Evolutionary conservation across 1,140 invertebrate species (phyloP), one percentile per base, ranked within the genome.

Genomic region (Nebria ingens): DNA sequence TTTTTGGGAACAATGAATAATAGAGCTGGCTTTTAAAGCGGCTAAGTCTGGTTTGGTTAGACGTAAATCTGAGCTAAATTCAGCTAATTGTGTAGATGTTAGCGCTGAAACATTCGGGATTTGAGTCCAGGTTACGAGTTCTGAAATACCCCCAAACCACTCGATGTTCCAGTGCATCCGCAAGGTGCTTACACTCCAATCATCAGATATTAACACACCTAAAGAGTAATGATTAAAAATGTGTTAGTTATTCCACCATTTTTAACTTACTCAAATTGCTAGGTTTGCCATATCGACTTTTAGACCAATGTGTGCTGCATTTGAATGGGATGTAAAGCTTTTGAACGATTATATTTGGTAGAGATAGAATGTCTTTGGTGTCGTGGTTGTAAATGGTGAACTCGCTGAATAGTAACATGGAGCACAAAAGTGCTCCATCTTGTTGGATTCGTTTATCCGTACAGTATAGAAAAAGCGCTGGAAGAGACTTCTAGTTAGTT

Each of bases 381-480:
- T 68, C 61, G 40, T 63, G 62, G 29, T 55, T 61, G 53, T 67
- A 72, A 23, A 71, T 63, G 2, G 79, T 68, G 56, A 68, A 73
- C 50, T 75, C 71, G 56, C 67, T 69, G 52, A 73, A 79, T 19
- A 76, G 59, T 52, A 79, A 59, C 0, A 79, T 55, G 61, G 70
- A 73, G 2, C 79, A 56, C 13, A 80, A 59, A 29, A 72, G 69
- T 12, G 70, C 65, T 1, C 62, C 71, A 63, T 79, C 76, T 11
- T 64, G 60, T 59, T 70, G 73, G 19, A 76, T 57, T 40, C 67
- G 65, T 59, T 77, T 73, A 52, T 80, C 77, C 23, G 73, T 73
- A 54, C 71, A 72, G 69, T 75, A 80, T 49, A 79, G 58, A 64
- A 80, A 77, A 21, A 80, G 55, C 42, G 73, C 79, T 79, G 55